phyloP scores from a whole-genome alignment of 2,888 invertebrate species.

The Gastrophysa polygoni region DNA sequence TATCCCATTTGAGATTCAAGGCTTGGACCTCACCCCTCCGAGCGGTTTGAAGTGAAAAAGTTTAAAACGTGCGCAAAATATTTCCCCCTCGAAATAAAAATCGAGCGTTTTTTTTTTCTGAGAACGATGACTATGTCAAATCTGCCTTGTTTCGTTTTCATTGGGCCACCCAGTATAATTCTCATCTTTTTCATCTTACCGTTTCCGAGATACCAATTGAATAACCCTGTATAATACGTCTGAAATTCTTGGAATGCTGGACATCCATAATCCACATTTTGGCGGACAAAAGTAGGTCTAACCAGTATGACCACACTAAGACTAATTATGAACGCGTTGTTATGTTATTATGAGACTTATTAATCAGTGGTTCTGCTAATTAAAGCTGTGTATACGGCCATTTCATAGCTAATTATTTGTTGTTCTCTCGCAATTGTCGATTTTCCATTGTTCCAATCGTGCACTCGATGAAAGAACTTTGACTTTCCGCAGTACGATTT shows the following conservation, averaged over 20 bases:
- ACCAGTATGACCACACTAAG: constrained; percentile 6
- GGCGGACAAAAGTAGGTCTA: constrained; percentile 9
- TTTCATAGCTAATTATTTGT: constrained; percentile 8
- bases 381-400: constrained; percentile 4
- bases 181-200: too few species aligned
- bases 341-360: neutral
- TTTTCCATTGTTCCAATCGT: neutral
- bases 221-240: too few species aligned
- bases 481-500: neutral
- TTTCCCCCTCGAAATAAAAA: too few species aligned
- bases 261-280: constrained; percentile 12
- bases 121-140: too few species aligned
- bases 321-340: constrained; percentile 6
- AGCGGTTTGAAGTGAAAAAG: too few species aligned
- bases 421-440: neutral
- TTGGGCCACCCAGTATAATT: too few species aligned
- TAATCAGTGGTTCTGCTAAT: constrained; percentile 1
- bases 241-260: constrained; percentile 20
- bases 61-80: too few species aligned
- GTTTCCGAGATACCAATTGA: too few species aligned
- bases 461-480: neutral
- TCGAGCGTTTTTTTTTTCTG: too few species aligned
- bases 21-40: too few species aligned
- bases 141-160: too few species aligned
- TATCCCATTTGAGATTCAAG: too few species aligned